These are phyloP conservation scores for Plebejus argus DNA, from an alignment of 2,888 invertebrate genomes.

Conservation along the genomic window DNA sequence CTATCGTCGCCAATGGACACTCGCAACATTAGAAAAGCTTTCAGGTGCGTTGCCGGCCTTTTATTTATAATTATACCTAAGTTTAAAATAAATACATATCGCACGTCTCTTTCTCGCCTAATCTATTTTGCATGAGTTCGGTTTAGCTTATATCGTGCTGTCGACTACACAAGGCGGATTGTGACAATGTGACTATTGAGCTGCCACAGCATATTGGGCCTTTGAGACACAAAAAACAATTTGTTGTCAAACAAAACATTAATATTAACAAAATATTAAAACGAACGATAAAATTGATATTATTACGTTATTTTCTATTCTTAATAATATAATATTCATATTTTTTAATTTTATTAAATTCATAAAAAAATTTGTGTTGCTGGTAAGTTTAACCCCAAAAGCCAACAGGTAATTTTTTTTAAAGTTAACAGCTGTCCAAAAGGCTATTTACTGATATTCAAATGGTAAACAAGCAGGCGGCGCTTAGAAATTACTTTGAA, in stretches of 20 bases:
- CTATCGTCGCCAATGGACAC: too few species aligned
- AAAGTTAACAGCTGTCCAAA: neutral
- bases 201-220: neutral
- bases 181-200: conserved; percentile 15
- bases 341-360: too few species aligned
- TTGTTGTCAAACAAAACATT: neutral
- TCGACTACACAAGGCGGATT: conserved; percentile 55
- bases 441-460: neutral
- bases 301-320: too few species aligned
- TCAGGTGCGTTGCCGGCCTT: too few species aligned
- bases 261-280: neutral
- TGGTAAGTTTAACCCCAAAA: neutral
- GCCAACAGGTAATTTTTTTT: neutral
- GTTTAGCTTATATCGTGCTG: conserved; percentile 54
- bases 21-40: too few species aligned
- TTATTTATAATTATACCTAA: too few species aligned
- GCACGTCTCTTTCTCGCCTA: conserved; percentile 46
- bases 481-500: neutral
- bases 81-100: conserved; percentile 32
- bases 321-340: too few species aligned
- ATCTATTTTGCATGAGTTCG: conserved; percentile 52
- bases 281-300: too few species aligned
- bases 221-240: neutral
- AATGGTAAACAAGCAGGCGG: neutral
- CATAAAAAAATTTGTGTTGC: too few species aligned